Conservation (phyloP, 2,113 vertebrate genomes). For the Ophthalmotilapia sp. region DNA sequence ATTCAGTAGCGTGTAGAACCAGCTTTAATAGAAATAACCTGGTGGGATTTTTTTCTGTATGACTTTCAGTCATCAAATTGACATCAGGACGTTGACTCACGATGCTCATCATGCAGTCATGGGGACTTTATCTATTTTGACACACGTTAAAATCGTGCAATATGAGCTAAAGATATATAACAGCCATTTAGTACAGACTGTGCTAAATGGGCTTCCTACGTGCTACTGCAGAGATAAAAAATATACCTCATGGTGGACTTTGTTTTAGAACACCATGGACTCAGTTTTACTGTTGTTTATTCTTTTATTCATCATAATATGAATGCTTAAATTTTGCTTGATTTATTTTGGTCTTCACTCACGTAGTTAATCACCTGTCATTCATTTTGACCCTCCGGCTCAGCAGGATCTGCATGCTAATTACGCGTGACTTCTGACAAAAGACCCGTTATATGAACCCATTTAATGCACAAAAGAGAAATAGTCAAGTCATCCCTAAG, state of each 20-base stretch:
- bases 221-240: not conserved
- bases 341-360: not conserved
- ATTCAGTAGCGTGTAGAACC: not conserved
- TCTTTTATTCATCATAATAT: not conserved
- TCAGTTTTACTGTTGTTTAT: not conserved
- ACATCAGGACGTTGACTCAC: not conserved
- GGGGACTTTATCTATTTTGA: not conserved
- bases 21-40: not conserved
- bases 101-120: not conserved
- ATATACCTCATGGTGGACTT: not conserved
- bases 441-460: not conserved
- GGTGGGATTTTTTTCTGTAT: not conserved
- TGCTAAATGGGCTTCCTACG: not conserved
- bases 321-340: not conserved
- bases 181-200: not conserved
- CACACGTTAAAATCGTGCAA: not conserved
- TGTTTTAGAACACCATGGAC: not conserved
- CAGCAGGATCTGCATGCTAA: not conserved
- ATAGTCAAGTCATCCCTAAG: not conserved
- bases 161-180: not conserved
- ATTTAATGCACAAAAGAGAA: not conserved
- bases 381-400: not conserved
- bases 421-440: not conserved
- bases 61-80: not conserved
- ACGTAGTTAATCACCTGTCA: not conserved